A percentile compares a stretch with the other conserved stretches of the same genome.
phyloP scores from a whole-genome alignment of 1,140 invertebrate species.

The Ptiloglossa arizonensis region DNA sequence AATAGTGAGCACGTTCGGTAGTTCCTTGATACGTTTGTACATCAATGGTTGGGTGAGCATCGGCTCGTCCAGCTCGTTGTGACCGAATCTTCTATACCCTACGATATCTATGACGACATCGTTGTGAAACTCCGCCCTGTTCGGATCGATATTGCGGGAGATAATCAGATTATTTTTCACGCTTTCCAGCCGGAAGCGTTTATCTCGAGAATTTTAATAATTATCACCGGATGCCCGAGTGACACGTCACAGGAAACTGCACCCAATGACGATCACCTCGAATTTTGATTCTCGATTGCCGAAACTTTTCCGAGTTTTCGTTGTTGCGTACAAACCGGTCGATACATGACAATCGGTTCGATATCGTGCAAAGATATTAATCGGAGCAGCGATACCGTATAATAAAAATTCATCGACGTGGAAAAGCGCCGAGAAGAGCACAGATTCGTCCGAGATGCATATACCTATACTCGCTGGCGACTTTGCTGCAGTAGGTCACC shows the following conservation, averaged over 20 bases:
- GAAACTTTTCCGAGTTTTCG: no score
- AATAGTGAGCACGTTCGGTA: conserved; percentile 85
- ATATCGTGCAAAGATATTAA: no score
- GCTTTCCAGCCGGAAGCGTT: background rate
- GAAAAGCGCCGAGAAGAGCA: background rate
- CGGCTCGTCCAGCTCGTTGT: conserved; percentile 97
- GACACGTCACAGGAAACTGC: no score
- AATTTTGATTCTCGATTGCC: no score
- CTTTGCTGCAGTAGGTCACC: conserved; percentile 90
- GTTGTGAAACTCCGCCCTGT: conserved; percentile 90
- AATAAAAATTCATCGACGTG: background rate
- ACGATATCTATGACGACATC: conserved; percentile 95
- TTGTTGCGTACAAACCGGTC: no score
- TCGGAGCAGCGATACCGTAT: no score
- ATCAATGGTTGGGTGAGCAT: conserved; percentile 97
- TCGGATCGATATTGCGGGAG: background rate
- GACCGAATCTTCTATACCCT: conserved; percentile 93
- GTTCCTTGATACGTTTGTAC: conserved; percentile 92
- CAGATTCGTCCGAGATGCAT: background rate
- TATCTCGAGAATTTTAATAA: background rate
- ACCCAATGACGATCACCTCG: no score
- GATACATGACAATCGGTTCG: no score
- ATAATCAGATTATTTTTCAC: conserved; percentile 45
- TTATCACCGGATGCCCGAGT: no score
- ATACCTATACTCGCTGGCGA: conserved; percentile 90